Conservation (phyloP, 2,113 vertebrate species). For the Equus przewalskii region DNA sequence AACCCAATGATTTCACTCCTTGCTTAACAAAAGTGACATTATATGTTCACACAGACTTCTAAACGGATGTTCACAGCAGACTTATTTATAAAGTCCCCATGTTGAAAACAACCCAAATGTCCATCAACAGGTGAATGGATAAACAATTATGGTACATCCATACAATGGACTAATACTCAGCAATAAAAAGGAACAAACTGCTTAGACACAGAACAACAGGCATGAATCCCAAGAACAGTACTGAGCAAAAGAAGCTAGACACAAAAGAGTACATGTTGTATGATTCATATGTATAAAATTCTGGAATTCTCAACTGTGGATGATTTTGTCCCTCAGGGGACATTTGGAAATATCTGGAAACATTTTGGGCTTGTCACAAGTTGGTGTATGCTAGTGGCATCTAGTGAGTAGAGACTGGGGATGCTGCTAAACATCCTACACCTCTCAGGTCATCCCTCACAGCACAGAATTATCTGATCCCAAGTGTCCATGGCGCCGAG, state of each 20-base stretch:
- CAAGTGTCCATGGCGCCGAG: not conserved
- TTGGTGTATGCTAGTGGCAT: not conserved
- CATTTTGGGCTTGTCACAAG: not conserved
- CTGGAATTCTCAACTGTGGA: not conserved
- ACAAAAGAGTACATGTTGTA: not conserved
- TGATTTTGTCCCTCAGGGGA: not conserved
- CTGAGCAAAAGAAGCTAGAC: not conserved
- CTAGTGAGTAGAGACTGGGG: not conserved
- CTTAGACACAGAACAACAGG: too few relatives aligned
- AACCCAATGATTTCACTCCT: not conserved
- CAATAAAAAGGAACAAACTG: not conserved
- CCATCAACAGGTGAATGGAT: not conserved
- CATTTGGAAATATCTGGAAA: constrained; percentile 41
- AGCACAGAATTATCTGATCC: not conserved
- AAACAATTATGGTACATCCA: not conserved
- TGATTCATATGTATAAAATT: not conserved
- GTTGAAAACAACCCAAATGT: not conserved
- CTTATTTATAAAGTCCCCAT: not conserved
- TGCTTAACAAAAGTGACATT: not conserved
- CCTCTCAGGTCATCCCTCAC: not conserved
- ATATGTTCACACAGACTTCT: not conserved
- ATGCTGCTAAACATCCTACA: too few relatives aligned
- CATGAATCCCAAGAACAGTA: not conserved
- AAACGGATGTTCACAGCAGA: not conserved
- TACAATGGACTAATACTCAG: not conserved